A percentile compares a stretch with the other conserved stretches of the same genome.
phyloP scores from a whole-genome alignment of 2,888 invertebrate species.

The Cerastoderma edule region DNA sequence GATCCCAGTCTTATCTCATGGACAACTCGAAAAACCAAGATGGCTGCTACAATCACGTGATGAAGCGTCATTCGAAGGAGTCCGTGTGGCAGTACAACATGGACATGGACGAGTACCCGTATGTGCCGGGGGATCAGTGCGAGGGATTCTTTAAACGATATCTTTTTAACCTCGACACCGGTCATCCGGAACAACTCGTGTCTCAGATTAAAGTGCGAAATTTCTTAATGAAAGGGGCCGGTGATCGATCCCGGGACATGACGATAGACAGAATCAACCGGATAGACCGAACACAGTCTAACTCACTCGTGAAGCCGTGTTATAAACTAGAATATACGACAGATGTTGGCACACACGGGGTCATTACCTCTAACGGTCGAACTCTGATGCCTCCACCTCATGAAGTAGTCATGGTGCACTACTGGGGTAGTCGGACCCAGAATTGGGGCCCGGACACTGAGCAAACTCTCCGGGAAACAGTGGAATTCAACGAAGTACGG shows the following conservation, averaged over 20 bases:
- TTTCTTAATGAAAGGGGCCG: slow-evolving; percentile 65
- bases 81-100: slow-evolving; percentile 63
- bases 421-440: slow-evolving; percentile 67
- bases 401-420: slow-evolving; percentile 57
- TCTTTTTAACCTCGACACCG: slow-evolving; percentile 29
- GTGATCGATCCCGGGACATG: slow-evolving; percentile 52
- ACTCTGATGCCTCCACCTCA: slow-evolving; percentile 8
- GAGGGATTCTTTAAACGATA: slow-evolving; percentile 58
- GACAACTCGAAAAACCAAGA: slow-evolving; percentile 61
- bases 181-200: background rate
- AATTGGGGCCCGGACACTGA: slow-evolving; percentile 67
- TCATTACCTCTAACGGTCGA: slow-evolving; percentile 16
- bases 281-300: slow-evolving; percentile 54
- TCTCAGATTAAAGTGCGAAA: slow-evolving; percentile 53
- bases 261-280: slow-evolving; percentile 61
- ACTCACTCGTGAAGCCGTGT: slow-evolving; percentile 60
- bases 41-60: slow-evolving; percentile 62
- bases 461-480: slow-evolving; percentile 48
- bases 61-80: slow-evolving; percentile 30
- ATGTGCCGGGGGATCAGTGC: slow-evolving; percentile 43
- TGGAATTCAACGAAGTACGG: slow-evolving; percentile 15
- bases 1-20: slow-evolving; percentile 17
- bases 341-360: slow-evolving; percentile 22
- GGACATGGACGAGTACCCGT: slow-evolving; percentile 71
- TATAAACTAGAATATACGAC: slow-evolving; percentile 42